Conservation (phyloP, 2,888 invertebrate genomes). For the Falcaria lacertinaria region DNA sequence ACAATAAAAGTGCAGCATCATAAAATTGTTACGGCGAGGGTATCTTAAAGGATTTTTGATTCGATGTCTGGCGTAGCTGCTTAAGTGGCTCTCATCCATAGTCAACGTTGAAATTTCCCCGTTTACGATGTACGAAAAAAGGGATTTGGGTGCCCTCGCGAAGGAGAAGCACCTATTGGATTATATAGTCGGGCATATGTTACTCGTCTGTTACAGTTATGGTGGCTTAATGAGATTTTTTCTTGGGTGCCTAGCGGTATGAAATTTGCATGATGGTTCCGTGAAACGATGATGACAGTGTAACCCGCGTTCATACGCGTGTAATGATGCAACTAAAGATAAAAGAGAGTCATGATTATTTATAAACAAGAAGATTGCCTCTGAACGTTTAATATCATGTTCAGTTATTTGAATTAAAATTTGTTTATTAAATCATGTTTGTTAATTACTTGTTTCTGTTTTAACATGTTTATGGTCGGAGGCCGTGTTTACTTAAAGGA, state of each 20-base stretch:
- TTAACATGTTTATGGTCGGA: too few relatives aligned
- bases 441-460: too few relatives aligned
- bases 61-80: conserved; percentile 33
- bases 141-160: conserved; percentile 40
- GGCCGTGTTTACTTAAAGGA: too few relatives aligned
- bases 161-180: conserved; percentile 43
- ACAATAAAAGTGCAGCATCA: conserved; percentile 42
- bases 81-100: conserved; percentile 40
- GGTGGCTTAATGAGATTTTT: conserved; percentile 50
- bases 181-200: conserved; percentile 49
- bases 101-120: conserved; percentile 41
- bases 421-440: too few relatives aligned
- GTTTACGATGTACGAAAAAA: conserved; percentile 58
- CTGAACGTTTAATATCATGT: too few relatives aligned
- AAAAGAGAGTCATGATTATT: not conserved
- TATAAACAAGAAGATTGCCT: not conserved
- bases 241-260: conserved; percentile 30
- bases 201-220: conserved; percentile 35
- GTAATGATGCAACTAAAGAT: conserved; percentile 1
- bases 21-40: conserved; percentile 40
- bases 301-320: conserved; percentile 11
- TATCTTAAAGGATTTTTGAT: conserved; percentile 48
- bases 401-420: too few relatives aligned
- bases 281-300: conserved; percentile 18
- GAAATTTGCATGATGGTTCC: conserved; percentile 32